Evolutionary conservation across 2,888 invertebrate genomes (phyloP), one percentile per base, ranked within the genome.

Genomic region (Scaptomyza caliginosa): DNA sequence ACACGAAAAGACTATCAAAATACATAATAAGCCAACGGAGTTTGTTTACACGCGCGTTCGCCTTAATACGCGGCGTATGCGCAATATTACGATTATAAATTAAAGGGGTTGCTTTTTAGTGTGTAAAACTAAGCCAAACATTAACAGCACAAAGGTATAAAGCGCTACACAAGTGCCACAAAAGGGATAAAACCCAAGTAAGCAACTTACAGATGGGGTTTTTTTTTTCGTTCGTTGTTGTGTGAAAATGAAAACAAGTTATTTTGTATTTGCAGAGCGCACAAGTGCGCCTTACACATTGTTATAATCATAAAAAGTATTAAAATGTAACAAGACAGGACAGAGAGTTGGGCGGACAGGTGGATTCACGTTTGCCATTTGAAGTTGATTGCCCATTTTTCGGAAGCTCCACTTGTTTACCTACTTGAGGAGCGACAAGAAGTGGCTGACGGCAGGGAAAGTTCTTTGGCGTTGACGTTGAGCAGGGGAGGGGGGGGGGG

Each of bases 241-340:
- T 38, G 36, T 16, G 30, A 56, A 65, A 67, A 65, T 68, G 57
- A 78, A 72, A 69, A 63, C 67, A 77, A 80, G 77, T 74, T 86
- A 55, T 76, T 77, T 74, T 77, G 81, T 83, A 83, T 86, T 86
- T 86, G 76, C 69, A 28, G 43, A 74, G 67, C 34, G 16, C 11
- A 8, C 2, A 1, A 0, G 26, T 4, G 16, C 38, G 48, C 45
- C 84, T 77, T 75, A 71, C 77, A 75, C 75, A 80, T 74, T 84
- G 84, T 86, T 86, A 70, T 84, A 86, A 86, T 86, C 84, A 77
- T 81, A 83, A 83, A 86, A 83, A 76, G 83, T 86, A 83, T 86
- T 83, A 83, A 84, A 79, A 78, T 67, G 68, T 67, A 76, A 69
- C 81, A 62, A 75, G 76, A 64, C 56, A 50, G 42, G 36, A 45